phyloP scores from a whole-genome alignment of 2,888 invertebrate species.

The Malthinus seriepunctatus region DNA sequence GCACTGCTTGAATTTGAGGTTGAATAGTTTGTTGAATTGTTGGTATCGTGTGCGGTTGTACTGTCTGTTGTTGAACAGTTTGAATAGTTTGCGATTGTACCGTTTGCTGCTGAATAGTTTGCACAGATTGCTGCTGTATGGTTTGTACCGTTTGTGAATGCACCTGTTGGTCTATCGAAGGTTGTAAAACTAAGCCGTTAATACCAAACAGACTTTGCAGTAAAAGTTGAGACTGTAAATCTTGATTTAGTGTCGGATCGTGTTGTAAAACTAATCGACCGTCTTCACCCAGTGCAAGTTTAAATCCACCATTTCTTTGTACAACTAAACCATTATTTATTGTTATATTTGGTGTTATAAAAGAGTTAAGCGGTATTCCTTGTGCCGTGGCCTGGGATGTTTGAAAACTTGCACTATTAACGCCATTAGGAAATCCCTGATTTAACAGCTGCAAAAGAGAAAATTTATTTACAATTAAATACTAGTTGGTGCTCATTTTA shows the following conservation, averaged over 20 bases:
- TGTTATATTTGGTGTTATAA: constrained; percentile 48
- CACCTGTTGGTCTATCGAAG: constrained; percentile 53
- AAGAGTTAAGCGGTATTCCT: constrained; percentile 25
- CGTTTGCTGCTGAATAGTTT: constrained; percentile 54
- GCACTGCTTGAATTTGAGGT: constrained; percentile 45
- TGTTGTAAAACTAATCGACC: constrained; percentile 69
- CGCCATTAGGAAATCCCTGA: constrained; percentile 52
- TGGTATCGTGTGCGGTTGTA: constrained; percentile 49
- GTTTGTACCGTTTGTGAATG: constrained; percentile 54
- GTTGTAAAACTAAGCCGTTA: constrained; percentile 51
- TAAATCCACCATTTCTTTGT: constrained; percentile 66
- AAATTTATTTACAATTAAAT: too few species aligned
- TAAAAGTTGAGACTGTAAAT: constrained; percentile 54
- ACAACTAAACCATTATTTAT: constrained; percentile 53
- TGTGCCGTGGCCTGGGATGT: constrained; percentile 23
- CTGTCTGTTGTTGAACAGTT: constrained; percentile 53
- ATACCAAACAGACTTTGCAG: constrained; percentile 53
- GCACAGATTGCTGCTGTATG: constrained; percentile 54
- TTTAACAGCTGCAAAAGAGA: constrained; percentile 46
- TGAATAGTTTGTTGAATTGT: constrained; percentile 48
- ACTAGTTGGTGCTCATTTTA: too few species aligned
- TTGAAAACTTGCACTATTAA: constrained; percentile 37
- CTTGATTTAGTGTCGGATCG: constrained; percentile 62
- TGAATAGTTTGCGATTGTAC: constrained; percentile 54
- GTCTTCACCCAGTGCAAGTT: constrained; percentile 69